Base-by-base conservation (phyloP, 2,888 invertebrate species). In the Tiphia femorata region DNA sequence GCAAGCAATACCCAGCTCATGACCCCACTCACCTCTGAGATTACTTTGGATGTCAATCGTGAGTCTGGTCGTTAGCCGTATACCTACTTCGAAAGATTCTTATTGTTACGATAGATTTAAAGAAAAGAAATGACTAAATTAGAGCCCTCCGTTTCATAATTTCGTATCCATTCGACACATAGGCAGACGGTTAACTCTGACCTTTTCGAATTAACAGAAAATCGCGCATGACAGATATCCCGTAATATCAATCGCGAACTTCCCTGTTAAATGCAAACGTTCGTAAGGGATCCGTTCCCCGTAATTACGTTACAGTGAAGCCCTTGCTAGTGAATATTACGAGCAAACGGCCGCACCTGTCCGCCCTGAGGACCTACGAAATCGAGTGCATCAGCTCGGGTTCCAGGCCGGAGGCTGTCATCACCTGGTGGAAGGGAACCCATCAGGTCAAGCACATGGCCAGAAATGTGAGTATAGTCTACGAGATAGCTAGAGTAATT, bases 401-500 rank as follows among this genome's bases (percentile, higher is more conserved):
- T 47, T 95, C 95, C 4, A 87, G 93, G 64, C 95, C 95, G 6
- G 91, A 93, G 67, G 94, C 95, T 2, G 87, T 90, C 55, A 92
- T 95, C 78, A 92, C 93, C 33, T 96, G 96, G 96, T 95, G 93
- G 93, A 94, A 94, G 82, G 92, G 92, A 66, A 91, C 89, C 76
- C 88, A 92, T 73, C 93, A 92, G 83, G 88, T 94, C 63, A 93
- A 93, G 84, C 89, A 91, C 80, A 88, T 92, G 85, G 92, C 93
- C 49, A 93, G 93, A 86, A 93, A 92, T 85, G 94, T 94, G 85
- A 92, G 92, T 88, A 64, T 49, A n/a, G n/a, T n/a, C n/a, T n/a
- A n/a, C n/a, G n/a, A n/a, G 47, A 41, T 41, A 40, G 10, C 21
- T 37, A 35, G 14, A n/a, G n/a, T n/a, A n/a, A n/a, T n/a, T n/a